Evolutionary conservation across 2,113 vertebrate genomes (phyloP).

Genomic region (Heteronetta atricapilla): DNA sequence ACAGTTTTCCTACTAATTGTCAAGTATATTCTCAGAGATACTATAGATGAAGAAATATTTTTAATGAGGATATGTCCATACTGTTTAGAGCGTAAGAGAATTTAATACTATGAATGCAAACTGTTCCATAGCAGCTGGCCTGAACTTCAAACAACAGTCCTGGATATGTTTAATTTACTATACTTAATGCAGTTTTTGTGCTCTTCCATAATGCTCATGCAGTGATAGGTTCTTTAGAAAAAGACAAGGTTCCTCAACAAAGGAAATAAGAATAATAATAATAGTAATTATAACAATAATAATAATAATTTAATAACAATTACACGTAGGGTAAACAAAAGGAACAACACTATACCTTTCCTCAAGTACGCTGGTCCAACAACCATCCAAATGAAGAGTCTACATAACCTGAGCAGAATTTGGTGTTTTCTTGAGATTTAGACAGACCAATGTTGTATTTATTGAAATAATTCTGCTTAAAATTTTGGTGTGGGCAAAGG

Average conservation of each 20-base stretch:
- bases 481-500: neutral
- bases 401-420: neutral
- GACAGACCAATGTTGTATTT: neutral
- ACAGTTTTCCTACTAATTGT: neutral
- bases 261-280: neutral
- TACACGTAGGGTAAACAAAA: neutral
- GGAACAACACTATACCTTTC: neutral
- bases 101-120: constrained; percentile 35
- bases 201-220: neutral
- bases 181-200: neutral
- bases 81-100: constrained; percentile 19
- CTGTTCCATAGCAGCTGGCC: constrained; percentile 30
- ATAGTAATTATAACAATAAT: no score
- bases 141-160: neutral
- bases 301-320: neutral
- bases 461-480: neutral
- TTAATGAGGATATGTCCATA: constrained; percentile 25
- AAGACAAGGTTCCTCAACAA: neutral
- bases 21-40: neutral
- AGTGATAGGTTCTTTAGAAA: neutral
- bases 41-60: neutral
- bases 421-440: neutral
- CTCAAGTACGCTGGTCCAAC: neutral
- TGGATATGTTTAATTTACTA: constrained; percentile 40
- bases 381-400: neutral